Evolutionary conservation across 2,888 invertebrate species (phyloP), one percentile per base, ranked within the genome.

Genomic region (Drosophila mimica): DNA sequence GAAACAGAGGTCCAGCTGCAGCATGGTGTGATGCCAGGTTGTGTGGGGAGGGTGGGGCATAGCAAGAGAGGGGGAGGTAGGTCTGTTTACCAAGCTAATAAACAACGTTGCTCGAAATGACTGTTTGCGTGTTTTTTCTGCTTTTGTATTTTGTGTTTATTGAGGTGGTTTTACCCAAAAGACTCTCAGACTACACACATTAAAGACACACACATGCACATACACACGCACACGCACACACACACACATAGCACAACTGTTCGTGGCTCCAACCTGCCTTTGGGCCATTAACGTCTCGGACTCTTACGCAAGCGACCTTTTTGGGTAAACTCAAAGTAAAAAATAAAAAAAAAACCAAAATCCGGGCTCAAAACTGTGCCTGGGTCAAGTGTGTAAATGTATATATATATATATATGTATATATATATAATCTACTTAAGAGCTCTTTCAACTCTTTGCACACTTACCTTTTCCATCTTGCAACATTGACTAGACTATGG

Each of bases 311-410:
- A 79, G 43, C 51, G 15, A 46, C 62, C 36, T 72, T 81, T 79
- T 78, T 71, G 73, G 68, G 81, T 64, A 78, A 71, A 69, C 69
- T 65, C 75, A 59, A 46, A 13, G 46, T 48, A 25, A 60, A 48
- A 64, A 48, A 30, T 8, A 33, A 17, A 34, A 43, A 33, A 51
- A 43, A 46, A 56, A 33, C 17, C 54, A 43, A 51, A 67, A 69
- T 68, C 64, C 81, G 67, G 78, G 82, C 78, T 81, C 46, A 52
- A 78, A 78, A 81, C 72, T 77, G 77, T 81, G 81, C 54, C 81
- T 81, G 72, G 72, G 78, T 78, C 77, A 56, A 34, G 28, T 31
- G 52, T 28, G 6, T 17, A n/a, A n/a, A n/a, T 20, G 36, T 6
- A 34, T 17, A 60, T 17, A 40, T 17, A 8, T 25, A 28, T 46